Conservation (phyloP, 2,888 invertebrate species). For the Epicampocera succincta region DNA sequence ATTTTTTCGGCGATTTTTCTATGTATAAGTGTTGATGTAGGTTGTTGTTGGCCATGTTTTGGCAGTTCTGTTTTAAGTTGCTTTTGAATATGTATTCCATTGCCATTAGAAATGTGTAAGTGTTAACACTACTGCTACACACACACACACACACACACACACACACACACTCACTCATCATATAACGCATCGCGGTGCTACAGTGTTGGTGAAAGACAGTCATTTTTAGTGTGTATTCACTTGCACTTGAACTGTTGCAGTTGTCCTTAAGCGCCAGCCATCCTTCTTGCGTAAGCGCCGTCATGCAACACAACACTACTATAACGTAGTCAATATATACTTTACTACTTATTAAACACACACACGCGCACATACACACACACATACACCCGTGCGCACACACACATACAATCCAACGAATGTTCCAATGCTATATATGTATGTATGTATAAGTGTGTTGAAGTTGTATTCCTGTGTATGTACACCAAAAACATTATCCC, state of each 20-base stretch:
- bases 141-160: background rate
- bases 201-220: conserved; percentile 31
- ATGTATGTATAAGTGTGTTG: background rate
- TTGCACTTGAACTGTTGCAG: conserved; percentile 79
- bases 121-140: background rate
- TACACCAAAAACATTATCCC: background rate
- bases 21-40: conserved; percentile 34
- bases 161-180: background rate
- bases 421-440: too few species aligned
- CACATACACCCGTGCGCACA: too few species aligned
- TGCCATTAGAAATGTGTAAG: conserved; percentile 19
- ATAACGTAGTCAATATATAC: conserved; percentile 60
- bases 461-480: conserved; percentile 9
- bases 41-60: conserved; percentile 29
- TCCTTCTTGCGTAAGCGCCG: conserved; percentile 74
- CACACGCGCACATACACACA: conserved; percentile 24
- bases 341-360: conserved; percentile 51
- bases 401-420: background rate
- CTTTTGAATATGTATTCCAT: conserved; percentile 35
- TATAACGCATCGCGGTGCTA: background rate
- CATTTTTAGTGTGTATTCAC: conserved; percentile 64
- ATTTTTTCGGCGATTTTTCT: conserved; percentile 5
- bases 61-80: background rate
- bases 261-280: conserved; percentile 76
- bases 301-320: conserved; percentile 56